These are phyloP conservation scores for Ophiothrix spiculata DNA, from an alignment of 35 echinoderm and acorn worm species.

Conservation along the genomic window DNA sequence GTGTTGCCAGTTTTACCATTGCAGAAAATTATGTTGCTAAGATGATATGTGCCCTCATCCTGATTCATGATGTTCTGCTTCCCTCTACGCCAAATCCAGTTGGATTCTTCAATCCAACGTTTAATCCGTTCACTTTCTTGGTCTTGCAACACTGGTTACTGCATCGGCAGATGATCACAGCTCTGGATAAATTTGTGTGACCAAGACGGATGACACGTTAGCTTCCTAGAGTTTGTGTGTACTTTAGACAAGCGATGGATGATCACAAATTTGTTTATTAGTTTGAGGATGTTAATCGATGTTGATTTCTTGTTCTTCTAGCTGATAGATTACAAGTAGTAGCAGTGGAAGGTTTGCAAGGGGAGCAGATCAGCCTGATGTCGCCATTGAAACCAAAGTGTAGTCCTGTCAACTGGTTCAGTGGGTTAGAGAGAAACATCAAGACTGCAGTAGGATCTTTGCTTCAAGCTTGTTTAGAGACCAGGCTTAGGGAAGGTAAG, in stretches of 20 bases:
- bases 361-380: constrained; percentile 54
- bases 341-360: constrained; percentile 55
- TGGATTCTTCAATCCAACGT: no score
- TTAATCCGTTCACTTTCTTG: no score
- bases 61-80: no score
- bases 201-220: no score
- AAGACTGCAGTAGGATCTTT: constrained; percentile 75
- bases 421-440: constrained; percentile 50
- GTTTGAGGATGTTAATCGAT: neutral
- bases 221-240: neutral
- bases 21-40: no score
- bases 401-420: constrained; percentile 52
- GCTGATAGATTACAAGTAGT: constrained; percentile 75
- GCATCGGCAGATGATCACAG: no score
- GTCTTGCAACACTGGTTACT: no score
- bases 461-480: constrained; percentile 75
- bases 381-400: constrained; percentile 51
- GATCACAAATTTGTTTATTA: neutral
- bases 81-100: no score
- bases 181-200: no score
- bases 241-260: neutral
- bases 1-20: no score
- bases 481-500: constrained; percentile 68
- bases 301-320: constrained; percentile 42
- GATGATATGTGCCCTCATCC: no score